Evolutionary conservation across 2,797 vertebrate species (phyloP).

Genomic region (Phataginus tricuspis): DNA sequence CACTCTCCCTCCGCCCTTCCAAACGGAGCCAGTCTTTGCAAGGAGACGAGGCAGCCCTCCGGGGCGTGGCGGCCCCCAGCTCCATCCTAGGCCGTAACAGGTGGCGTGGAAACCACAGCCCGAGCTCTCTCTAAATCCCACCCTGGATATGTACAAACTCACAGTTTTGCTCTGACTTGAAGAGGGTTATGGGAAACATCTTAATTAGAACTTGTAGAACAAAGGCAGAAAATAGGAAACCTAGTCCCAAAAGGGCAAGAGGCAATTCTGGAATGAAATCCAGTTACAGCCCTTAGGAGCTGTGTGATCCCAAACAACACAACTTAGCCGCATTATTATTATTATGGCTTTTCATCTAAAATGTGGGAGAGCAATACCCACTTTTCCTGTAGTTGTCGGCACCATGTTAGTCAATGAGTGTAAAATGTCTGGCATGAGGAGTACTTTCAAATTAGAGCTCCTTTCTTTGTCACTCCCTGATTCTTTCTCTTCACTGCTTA

Average conservation of each 20-base stretch:
- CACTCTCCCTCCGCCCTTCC: neutral
- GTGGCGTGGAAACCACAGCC: neutral
- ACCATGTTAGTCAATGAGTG: neutral
- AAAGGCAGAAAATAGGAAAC: neutral
- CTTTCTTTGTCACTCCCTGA: too few relatives aligned
- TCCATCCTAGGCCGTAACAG: accelerated
- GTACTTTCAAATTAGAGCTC: too few relatives aligned
- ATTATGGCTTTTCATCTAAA: neutral
- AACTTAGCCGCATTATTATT: too few relatives aligned
- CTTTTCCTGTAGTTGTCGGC: too few relatives aligned
- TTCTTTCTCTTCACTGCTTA: too few relatives aligned
- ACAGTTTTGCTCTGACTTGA: too few relatives aligned
- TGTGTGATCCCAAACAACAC: neutral
- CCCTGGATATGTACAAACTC: neutral
- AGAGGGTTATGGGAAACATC: neutral
- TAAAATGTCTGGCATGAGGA: too few relatives aligned
- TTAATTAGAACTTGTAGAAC: neutral
- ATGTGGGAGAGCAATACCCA: neutral
- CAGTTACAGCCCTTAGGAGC: neutral
- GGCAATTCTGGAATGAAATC: neutral
- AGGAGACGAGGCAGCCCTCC: neutral
- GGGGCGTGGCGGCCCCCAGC: too few relatives aligned
- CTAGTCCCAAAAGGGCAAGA: neutral
- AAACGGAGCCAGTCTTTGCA: neutral
- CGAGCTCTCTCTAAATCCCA: neutral